Conservation (phyloP, 1,140 invertebrate species). For the Dreissena polymorpha region DNA sequence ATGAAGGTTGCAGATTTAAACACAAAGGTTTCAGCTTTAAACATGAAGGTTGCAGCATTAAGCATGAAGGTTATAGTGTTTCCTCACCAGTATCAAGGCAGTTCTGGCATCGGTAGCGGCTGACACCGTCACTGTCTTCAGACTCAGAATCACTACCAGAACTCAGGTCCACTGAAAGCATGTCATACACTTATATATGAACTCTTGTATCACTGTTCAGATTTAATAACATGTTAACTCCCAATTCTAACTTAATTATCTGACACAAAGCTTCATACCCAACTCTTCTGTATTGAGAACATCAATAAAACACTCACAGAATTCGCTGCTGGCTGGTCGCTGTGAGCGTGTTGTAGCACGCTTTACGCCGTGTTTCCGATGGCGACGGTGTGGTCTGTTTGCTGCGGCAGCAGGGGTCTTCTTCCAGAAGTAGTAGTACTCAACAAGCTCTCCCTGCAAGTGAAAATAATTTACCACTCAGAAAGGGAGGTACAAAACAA, state of each 20-base stretch:
- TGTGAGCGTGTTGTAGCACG: constrained; percentile 79
- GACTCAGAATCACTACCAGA: constrained; percentile 94
- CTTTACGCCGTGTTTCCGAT: constrained; percentile 92
- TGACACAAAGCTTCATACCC: too few species aligned
- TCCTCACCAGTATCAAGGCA: constrained; percentile 82
- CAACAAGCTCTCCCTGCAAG: constrained; percentile 94
- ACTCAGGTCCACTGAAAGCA: constrained; percentile 84
- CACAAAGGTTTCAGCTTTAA: too few species aligned
- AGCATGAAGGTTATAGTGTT: not conserved
- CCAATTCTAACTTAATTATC: too few species aligned
- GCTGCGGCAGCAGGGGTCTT: constrained; percentile 98
- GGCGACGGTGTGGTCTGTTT: constrained; percentile 91
- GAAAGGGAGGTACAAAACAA: not conserved
- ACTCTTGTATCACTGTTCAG: not conserved
- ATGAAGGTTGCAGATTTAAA: too few species aligned
- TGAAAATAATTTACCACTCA: too few species aligned
- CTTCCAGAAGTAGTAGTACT: constrained; percentile 99
- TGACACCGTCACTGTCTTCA: constrained; percentile 91
- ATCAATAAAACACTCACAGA: constrained; percentile 69
- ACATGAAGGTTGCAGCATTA: too few species aligned
- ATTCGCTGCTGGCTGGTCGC: constrained; percentile 74
- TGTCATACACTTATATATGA: not conserved
- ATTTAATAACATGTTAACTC: not conserved
- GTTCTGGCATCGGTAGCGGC: constrained; percentile 81
- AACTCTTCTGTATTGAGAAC: not conserved